Percentiles rank a stretch among this genome's conserved stretches.
Conservation (phyloP, 2,113 vertebrate species). For the Promerops cafer region DNA sequence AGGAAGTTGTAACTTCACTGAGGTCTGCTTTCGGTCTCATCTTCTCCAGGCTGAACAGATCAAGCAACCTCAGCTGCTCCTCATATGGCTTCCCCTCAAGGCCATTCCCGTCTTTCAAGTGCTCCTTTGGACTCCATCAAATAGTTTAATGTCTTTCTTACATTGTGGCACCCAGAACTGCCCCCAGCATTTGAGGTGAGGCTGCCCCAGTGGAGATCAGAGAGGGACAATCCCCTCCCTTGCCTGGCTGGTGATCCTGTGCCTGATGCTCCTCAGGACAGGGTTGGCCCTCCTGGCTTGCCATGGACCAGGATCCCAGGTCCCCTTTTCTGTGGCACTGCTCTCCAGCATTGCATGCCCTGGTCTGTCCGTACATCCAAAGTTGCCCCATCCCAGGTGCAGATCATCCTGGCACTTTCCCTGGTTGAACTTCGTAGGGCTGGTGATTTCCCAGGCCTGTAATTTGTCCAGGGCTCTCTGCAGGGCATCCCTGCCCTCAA, state of each 20-base stretch:
- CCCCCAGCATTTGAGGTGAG: rapidly evolving
- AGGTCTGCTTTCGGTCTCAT: not conserved
- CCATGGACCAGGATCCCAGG: not conserved
- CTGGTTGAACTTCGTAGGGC: rapidly evolving
- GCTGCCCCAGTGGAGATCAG: not conserved
- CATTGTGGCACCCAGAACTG: rapidly evolving
- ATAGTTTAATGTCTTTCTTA: not conserved
- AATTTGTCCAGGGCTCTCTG: not conserved
- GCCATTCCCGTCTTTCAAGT: not conserved
- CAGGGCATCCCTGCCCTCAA: too few relatives aligned
- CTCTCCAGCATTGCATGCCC: not conserved
- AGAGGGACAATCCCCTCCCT: not conserved
- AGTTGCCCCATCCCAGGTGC: not conserved
- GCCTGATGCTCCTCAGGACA: not conserved
- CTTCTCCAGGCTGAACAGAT: not conserved
- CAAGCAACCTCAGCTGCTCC: not conserved
- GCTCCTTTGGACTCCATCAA: rapidly evolving
- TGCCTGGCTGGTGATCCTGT: rapidly evolving
- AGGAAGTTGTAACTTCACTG: rapidly evolving
- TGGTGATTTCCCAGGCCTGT: not conserved
- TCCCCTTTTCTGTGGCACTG: not conserved
- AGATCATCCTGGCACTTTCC: not conserved
- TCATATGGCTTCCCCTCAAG: rapidly evolving
- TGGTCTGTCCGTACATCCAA: rapidly evolving
- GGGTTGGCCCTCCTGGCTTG: not conserved